Conservation (phyloP, 2,797 vertebrate species). For the Valencia hispanica region DNA sequence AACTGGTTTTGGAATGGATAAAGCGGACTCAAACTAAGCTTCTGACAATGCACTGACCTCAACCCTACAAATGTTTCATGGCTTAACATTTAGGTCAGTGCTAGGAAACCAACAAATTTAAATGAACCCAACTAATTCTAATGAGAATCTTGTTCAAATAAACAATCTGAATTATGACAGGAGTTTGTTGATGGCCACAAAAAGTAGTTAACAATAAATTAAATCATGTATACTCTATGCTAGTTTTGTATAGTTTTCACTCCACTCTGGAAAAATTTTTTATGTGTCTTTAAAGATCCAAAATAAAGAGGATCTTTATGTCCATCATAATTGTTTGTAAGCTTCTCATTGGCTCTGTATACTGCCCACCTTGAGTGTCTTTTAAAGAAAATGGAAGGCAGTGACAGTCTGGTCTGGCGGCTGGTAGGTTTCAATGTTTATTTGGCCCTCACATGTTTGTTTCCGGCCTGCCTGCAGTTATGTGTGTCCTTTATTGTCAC, state of each 20-base stretch:
- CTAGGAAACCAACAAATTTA: neutral
- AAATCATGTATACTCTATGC: neutral
- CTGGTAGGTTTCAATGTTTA: slow-evolving; percentile 47
- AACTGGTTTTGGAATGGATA: neutral
- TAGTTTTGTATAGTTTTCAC: too few species aligned
- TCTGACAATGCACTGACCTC: neutral
- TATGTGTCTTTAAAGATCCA: neutral
- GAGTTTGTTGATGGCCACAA: neutral
- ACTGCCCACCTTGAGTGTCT: slow-evolving; percentile 2
- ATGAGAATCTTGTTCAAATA: neutral
- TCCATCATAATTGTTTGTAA: neutral
- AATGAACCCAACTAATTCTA: neutral
- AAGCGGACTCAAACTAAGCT: neutral
- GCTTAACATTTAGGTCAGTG: neutral
- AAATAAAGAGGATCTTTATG: neutral
- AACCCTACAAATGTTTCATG: neutral
- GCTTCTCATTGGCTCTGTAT: neutral
- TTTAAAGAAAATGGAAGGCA: slow-evolving; percentile 23
- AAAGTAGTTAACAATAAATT: neutral
- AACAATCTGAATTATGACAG: neutral
- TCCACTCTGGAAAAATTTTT: neutral
- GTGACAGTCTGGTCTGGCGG: slow-evolving; percentile 17
- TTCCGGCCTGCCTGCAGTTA: slow-evolving; percentile 42
- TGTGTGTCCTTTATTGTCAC: slow-evolving; percentile 61
- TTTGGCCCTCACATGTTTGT: slow-evolving; percentile 58